phyloP scores from a whole-genome alignment of 2,888 invertebrate genomes.

The Drosophila acutilabella region DNA sequence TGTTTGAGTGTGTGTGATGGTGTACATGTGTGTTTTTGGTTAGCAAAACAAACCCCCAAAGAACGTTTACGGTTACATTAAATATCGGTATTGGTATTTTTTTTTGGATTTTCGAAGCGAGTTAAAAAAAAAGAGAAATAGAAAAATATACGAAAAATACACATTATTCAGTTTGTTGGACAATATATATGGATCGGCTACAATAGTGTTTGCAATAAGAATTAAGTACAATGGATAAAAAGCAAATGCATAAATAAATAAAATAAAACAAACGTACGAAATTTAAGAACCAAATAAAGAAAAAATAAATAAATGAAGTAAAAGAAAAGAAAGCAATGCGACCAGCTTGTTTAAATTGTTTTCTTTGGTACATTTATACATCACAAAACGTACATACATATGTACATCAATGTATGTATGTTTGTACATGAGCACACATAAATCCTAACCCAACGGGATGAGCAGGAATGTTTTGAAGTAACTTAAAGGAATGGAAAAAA shows the following conservation, averaged over 20 bases:
- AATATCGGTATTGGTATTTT: slow-evolving; percentile 38
- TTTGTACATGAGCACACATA: slow-evolving; percentile 17
- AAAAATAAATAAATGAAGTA: slow-evolving; percentile 28
- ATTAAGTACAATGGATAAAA: slow-evolving; percentile 48
- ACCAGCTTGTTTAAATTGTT: slow-evolving; percentile 27
- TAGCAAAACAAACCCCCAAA: slow-evolving; percentile 83
- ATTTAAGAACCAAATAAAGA: slow-evolving; percentile 31
- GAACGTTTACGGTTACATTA: slow-evolving; percentile 81
- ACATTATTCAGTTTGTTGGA: slow-evolving; percentile 82
- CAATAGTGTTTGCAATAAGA: slow-evolving; percentile 51
- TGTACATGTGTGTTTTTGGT: slow-evolving; percentile 60
- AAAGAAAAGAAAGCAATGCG: slow-evolving; percentile 41
- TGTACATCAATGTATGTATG: background rate
- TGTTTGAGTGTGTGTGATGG: slow-evolving; percentile 32
- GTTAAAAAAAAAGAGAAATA: slow-evolving; percentile 84
- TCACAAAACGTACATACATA: slow-evolving; percentile 13
- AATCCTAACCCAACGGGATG: slow-evolving; percentile 30
- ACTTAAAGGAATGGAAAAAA: slow-evolving; percentile 33
- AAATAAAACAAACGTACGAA: slow-evolving; percentile 19
- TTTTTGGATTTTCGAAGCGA: slow-evolving; percentile 80
- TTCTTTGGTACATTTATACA: slow-evolving; percentile 20
- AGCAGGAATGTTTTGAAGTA: slow-evolving; percentile 23
- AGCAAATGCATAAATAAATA: slow-evolving; percentile 44
- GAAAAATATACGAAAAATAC: slow-evolving; percentile 84
- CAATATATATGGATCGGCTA: slow-evolving; percentile 60